Evolutionary conservation across 2,113 vertebrate species (phyloP).

Genomic region (Sialia sialis): DNA sequence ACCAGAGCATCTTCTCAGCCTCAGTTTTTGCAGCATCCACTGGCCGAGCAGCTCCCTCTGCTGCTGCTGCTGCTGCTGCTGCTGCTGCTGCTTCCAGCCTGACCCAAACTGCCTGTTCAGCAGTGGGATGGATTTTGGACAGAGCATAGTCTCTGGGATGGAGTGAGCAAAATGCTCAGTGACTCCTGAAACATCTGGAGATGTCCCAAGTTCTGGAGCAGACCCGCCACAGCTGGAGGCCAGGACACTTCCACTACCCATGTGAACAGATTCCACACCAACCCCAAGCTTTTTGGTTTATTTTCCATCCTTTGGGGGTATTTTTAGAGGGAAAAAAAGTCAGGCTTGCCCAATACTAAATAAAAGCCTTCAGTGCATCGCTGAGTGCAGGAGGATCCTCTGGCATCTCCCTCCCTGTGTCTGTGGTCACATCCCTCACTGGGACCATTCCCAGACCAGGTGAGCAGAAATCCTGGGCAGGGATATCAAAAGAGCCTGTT

Average conservation of each 20-base stretch:
- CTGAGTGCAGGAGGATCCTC: neutral
- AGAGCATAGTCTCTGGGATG: no score
- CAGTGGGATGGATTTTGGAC: no score
- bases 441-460: neutral
- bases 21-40: neutral
- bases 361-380: neutral
- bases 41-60: constrained; percentile 44
- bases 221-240: neutral
- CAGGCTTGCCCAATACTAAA: neutral
- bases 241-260: neutral
- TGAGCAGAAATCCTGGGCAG: neutral
- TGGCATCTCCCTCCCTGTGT: neutral
- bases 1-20: neutral
- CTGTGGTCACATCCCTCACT: neutral
- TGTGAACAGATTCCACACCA: neutral
- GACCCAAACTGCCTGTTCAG: neutral
- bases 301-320: neutral
- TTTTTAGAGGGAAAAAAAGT: neutral
- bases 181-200: neutral
- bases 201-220: neutral
- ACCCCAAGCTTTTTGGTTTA: neutral
- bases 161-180: neutral
- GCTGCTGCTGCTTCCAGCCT: neutral
- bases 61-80: neutral
- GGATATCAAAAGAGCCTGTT: neutral